Evolutionary conservation across 2,113 vertebrate species (phyloP).

Genomic region (Fukomys damarensis): DNA sequence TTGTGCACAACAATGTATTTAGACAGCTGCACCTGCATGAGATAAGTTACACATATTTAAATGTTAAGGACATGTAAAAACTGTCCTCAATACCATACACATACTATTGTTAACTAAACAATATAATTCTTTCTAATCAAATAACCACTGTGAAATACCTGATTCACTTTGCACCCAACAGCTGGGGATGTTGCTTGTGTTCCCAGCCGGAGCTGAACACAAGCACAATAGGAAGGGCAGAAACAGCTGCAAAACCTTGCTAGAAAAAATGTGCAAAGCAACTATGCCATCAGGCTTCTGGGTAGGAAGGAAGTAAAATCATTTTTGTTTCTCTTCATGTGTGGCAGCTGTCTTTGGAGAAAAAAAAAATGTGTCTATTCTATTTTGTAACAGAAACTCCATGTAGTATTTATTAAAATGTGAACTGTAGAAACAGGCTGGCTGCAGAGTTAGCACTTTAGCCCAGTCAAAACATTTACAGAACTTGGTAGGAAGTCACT

Average conservation of each 20-base stretch:
- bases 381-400: conserved; percentile 87
- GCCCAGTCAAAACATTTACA: conserved; percentile 83
- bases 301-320: conserved; percentile 89
- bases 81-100: conserved; percentile 54
- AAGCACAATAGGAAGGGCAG: conserved; percentile 87
- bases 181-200: conserved; percentile 86
- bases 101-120: conserved; percentile 82
- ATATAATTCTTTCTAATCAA: conserved; percentile 86
- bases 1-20: neutral
- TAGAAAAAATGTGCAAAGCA: conserved; percentile 73
- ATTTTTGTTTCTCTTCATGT: conserved; percentile 88
- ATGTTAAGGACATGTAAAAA: conserved; percentile 70
- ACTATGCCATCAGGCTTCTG: conserved; percentile 84
- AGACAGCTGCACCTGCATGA: conserved; percentile 46
- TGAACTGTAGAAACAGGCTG: conserved; percentile 74
- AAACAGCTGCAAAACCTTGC: conserved; percentile 90
- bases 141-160: conserved; percentile 90
- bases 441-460: conserved; percentile 81
- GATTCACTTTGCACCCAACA: conserved; percentile 90
- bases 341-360: conserved; percentile 86
- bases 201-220: conserved; percentile 86
- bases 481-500: conserved; percentile 73
- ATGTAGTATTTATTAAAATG: conserved; percentile 84
- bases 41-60: conserved; percentile 49
- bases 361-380: conserved; percentile 83